phyloP scores from a whole-genome alignment of 2,888 invertebrate species.

The Vannuccia rotundouncinata region DNA sequence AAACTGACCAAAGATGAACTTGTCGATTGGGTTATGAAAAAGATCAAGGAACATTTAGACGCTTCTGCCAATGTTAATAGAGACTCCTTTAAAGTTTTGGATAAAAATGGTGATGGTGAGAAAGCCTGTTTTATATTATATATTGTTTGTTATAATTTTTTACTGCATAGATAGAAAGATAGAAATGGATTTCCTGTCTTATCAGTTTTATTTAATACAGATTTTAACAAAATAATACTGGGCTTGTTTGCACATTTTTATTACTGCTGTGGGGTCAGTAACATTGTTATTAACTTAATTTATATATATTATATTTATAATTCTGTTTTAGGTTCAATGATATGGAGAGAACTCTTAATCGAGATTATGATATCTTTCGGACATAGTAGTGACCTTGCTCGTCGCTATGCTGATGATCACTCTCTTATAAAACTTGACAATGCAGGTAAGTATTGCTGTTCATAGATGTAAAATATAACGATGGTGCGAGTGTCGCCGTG shows the following conservation, averaged over 20 bases:
- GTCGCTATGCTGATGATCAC: slow-evolving; percentile 65
- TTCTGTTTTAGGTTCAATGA: slow-evolving; percentile 61
- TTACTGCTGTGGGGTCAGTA: too few relatives aligned
- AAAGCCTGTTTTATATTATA: too few relatives aligned
- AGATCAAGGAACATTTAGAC: slow-evolving; percentile 55
- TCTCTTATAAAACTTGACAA: slow-evolving; percentile 59
- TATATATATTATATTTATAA: too few relatives aligned
- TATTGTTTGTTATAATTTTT: too few relatives aligned
- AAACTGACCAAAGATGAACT: slow-evolving; percentile 50
- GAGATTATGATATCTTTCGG: slow-evolving; percentile 69
- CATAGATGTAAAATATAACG: too few relatives aligned
- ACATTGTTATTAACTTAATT: not conserved
- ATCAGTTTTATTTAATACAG: too few relatives aligned
- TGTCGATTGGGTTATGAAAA: slow-evolving; percentile 53
- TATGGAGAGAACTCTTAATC: slow-evolving; percentile 73
- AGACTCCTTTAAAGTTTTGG: slow-evolving; percentile 51
- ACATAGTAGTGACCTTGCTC: slow-evolving; percentile 62
- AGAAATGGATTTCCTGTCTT: too few relatives aligned
- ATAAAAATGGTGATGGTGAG: slow-evolving; percentile 51
- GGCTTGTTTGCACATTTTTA: too few relatives aligned
- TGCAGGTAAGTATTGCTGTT: slow-evolving; percentile 45
- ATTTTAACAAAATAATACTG: too few relatives aligned
- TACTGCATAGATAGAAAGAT: too few relatives aligned
- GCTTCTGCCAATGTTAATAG: slow-evolving; percentile 53
- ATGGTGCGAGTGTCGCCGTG: too few relatives aligned